Base-by-base conservation (phyloP, 2,113 vertebrate species). In the Diadophis punctatus region DNA sequence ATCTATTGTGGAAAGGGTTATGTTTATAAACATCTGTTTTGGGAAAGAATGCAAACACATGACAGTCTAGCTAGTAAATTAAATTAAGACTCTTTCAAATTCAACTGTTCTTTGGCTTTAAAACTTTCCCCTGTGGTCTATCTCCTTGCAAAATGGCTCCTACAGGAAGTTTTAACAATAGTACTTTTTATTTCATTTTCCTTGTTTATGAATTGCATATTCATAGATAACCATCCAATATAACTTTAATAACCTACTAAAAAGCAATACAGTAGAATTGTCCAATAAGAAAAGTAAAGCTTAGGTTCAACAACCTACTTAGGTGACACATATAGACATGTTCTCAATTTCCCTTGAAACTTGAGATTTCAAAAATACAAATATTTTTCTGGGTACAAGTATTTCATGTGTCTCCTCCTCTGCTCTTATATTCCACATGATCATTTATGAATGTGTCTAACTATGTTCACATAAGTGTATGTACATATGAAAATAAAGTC, bases 181-280 rank as follows among this genome's bases (percentile, higher is more conserved):
- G 3, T 55, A 39, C 8, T 46, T 46, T 88, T 20, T 22, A 10
- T 74, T 2, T 34, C 0, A 0, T 49, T 93, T 90, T 43, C 34
- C 86, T n/a, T 11, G 6, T 80, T 93, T 34, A 1, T 91, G 43
- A 95, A 89, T 88, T 88, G 89, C 60, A 6, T 51, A 52, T 93
- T 94, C 89, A 89, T 18, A 68, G 94, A 43, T 25, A 43, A 46
- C 91, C 90, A 93, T 90, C 56, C 49, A 10, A 48, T 43, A 86
- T 86, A 49, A 91, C 3, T 74, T 0, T 53, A 5, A 0, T 93
- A 55, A 90, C 91, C 94, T 58, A 58, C 56, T 58, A 58, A 58
- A 25, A 58, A 20, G 22, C 7, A 58, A 56, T 56, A 56, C 18
- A 56, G 22, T 56, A 56, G 55, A 56, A 84, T 12, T 48, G 12